Conservation (phyloP, 2,113 vertebrate species). For the Chelonoidis abingdonii region DNA sequence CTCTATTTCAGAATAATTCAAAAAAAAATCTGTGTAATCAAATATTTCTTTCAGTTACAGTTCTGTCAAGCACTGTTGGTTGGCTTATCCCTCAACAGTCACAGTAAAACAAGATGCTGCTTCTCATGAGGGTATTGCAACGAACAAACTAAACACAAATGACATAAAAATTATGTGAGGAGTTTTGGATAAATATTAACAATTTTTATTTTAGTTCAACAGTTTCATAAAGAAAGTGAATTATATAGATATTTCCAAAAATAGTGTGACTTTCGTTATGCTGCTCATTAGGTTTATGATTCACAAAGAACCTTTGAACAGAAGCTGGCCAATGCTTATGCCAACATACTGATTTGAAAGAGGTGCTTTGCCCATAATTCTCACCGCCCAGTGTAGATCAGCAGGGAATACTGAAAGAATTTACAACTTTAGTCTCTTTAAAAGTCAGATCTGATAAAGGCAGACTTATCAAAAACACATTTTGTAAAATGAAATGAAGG, state of each 20-base stretch:
- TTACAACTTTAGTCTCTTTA: conserved; percentile 43
- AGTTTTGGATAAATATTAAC: conserved; percentile 32
- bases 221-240: conserved; percentile 8
- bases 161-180: not conserved
- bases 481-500: conserved; percentile 18
- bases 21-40: not conserved
- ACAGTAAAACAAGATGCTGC: not conserved
- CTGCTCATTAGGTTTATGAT: conserved; percentile 66
- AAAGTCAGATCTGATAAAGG: conserved; percentile 65
- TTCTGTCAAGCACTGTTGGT: not conserved
- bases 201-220: conserved; percentile 46
- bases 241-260: conserved; percentile 42
- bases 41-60: not conserved
- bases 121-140: not conserved
- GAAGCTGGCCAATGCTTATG: conserved; percentile 31
- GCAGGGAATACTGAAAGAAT: conserved; percentile 16
- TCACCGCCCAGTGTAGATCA: conserved; percentile 36
- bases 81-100: not conserved
- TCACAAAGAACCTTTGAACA: conserved; percentile 69
- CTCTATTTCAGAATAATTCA: not conserved
- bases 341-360: conserved; percentile 68
- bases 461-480: conserved; percentile 32
- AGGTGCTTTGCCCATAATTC: conserved; percentile 53
- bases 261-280: conserved; percentile 50
- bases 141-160: conserved; percentile 12